Evolutionary conservation across 2,113 vertebrate genomes (phyloP).

Genomic region (Narcine bancroftii): DNA sequence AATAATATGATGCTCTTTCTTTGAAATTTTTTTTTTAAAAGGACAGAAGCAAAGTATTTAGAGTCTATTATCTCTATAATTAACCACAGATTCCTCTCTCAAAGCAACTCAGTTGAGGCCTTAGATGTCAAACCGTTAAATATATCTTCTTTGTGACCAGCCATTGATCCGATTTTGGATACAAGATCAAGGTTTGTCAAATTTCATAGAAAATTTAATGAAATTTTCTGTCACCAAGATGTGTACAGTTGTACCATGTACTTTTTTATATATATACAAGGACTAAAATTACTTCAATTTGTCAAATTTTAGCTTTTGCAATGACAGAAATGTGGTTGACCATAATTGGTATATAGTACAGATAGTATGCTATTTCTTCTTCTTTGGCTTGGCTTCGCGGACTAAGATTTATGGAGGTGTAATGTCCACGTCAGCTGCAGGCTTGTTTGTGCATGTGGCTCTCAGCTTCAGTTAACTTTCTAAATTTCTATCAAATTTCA

Average conservation of each 20-base stretch:
- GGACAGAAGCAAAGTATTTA: neutral
- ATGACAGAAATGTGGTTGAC: constrained; percentile 7
- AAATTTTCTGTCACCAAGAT: neutral
- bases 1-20: neutral
- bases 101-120: neutral
- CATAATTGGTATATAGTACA: neutral
- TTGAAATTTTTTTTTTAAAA: neutral
- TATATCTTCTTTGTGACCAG: neutral
- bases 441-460: neutral
- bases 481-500: no score
- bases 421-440: no score
- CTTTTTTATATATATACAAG: neutral
- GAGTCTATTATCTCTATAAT: neutral
- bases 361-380: neutral
- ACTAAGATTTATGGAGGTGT: no score
- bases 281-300: neutral
- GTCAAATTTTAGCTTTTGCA: neutral
- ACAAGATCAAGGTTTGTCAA: neutral
- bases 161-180: neutral
- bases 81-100: neutral
- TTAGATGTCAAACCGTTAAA: neutral
- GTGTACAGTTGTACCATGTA: neutral
- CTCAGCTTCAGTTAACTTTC: neutral
- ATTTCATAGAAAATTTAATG: neutral
- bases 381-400: no score